These are phyloP conservation scores for Drosophila mimetica DNA, from an alignment of 2,888 invertebrate genomes.

Conservation along the genomic window DNA sequence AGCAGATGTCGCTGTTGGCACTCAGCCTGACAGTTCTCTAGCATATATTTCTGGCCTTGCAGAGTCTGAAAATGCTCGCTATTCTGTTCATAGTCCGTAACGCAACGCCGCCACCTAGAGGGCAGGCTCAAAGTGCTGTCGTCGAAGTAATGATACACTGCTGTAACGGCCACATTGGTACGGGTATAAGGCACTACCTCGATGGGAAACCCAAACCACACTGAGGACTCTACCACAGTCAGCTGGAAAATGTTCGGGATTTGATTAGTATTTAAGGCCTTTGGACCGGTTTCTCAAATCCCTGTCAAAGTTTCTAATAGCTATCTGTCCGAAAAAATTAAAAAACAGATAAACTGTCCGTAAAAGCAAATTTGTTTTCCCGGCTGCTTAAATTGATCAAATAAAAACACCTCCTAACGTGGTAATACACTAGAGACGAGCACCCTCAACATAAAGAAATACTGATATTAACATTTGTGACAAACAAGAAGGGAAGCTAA, in stretches of 20 bases:
- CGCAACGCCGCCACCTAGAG: constrained; percentile 66
- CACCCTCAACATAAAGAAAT: no score
- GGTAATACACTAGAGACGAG: no score
- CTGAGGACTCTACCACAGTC: constrained; percentile 65
- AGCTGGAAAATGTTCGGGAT: constrained; percentile 35
- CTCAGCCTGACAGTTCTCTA: constrained; percentile 77
- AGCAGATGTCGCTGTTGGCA: constrained; percentile 77
- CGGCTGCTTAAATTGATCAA: no score
- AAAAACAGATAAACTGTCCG: no score
- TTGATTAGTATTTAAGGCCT: neutral
- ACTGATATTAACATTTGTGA: no score
- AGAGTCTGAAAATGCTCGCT: constrained; percentile 63
- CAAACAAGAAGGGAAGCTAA: no score
- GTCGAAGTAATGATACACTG: constrained; percentile 67
- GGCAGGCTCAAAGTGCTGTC: constrained; percentile 57
- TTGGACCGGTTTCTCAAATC: no score
- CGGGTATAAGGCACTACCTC: constrained; percentile 57
- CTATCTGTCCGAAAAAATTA: no score
- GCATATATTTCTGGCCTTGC: constrained; percentile 73
- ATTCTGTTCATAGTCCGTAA: constrained; percentile 70
- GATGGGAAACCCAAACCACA: constrained; percentile 67
- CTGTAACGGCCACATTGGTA: constrained; percentile 63
- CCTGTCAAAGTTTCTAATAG: no score
- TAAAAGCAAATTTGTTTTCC: no score
- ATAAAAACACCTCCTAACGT: no score